phyloP scores from a whole-genome alignment of 2,888 invertebrate species.

The Chalcis sispes region DNA sequence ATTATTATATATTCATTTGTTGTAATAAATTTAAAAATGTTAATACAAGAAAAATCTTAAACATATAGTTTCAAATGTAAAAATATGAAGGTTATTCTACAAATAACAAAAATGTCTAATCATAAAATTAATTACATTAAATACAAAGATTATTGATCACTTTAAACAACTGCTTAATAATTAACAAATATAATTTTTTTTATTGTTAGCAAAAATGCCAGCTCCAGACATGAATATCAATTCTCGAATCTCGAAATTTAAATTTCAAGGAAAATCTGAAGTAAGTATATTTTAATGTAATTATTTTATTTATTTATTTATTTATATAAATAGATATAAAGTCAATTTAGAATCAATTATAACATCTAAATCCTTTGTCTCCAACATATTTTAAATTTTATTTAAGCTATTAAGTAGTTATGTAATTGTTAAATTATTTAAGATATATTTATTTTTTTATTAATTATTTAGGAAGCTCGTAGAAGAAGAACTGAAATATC shows the following conservation, averaged over 20 bases:
- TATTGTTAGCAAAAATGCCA: conserved; percentile 77
- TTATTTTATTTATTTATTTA: not conserved
- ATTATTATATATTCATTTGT: no score
- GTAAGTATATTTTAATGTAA: conserved; percentile 77
- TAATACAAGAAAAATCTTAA: no score
- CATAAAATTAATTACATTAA: no score
- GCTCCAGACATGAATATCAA: conserved; percentile 78
- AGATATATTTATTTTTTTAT: conserved; percentile 23
- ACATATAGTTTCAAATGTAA: no score
- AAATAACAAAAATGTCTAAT: no score
- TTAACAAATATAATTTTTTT: not conserved
- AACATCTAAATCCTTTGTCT: no score
- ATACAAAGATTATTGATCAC: not conserved
- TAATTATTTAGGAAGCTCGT: conserved; percentile 85
- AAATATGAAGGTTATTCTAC: no score
- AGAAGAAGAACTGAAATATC: conserved; percentile 92
- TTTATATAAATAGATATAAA: no score
- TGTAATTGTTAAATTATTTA: not conserved
- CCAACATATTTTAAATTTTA: conserved; percentile 8
- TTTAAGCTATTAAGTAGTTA: not conserved
- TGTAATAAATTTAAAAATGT: no score
- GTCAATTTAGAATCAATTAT: no score
- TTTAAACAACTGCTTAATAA: not conserved
- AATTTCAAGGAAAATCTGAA: conserved; percentile 87
- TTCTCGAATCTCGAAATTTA: conserved; percentile 84